Percentiles rank a stretch among this genome's conserved stretches.
These are phyloP conservation scores for Macrobrachium rosenbergii DNA, from an alignment of 1,140 invertebrate species.

Conservation along the genomic window DNA sequence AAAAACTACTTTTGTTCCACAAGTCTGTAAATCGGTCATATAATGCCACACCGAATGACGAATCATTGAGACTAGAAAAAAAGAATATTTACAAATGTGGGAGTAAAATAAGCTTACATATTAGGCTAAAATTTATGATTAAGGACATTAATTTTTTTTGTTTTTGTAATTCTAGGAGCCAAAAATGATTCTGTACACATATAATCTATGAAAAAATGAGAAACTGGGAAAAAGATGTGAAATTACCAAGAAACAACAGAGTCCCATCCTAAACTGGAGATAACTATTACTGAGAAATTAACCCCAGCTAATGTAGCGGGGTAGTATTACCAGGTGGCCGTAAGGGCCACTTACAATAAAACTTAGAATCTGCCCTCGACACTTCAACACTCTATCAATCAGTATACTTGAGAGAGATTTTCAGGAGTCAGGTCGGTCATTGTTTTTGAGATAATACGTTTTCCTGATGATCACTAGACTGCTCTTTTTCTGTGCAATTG, in stretches of 20 bases:
- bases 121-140: constrained; percentile 47
- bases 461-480: too few relatives aligned
- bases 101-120: constrained; percentile 52
- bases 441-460: too few relatives aligned
- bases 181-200: constrained; percentile 59
- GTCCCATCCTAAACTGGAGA: constrained; percentile 39
- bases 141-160: constrained; percentile 46
- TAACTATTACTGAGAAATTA: constrained; percentile 19
- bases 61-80: constrained; percentile 50
- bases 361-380: neutral
- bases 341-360: neutral
- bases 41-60: constrained; percentile 59
- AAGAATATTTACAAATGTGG: constrained; percentile 57
- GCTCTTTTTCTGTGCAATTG: too few relatives aligned
- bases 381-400: neutral
- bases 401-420: too few relatives aligned
- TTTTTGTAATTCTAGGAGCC: constrained; percentile 36
- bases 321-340: constrained; percentile 37
- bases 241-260: constrained; percentile 49
- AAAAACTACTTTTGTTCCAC: constrained; percentile 51
- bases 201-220: constrained; percentile 50
- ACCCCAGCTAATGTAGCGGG: constrained; percentile 52
- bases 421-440: too few relatives aligned
- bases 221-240: constrained; percentile 54
- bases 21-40: constrained; percentile 49